These are phyloP conservation scores for Bombus sibiricus DNA, from an alignment of 1,140 invertebrate genomes.

Conservation along the genomic window DNA sequence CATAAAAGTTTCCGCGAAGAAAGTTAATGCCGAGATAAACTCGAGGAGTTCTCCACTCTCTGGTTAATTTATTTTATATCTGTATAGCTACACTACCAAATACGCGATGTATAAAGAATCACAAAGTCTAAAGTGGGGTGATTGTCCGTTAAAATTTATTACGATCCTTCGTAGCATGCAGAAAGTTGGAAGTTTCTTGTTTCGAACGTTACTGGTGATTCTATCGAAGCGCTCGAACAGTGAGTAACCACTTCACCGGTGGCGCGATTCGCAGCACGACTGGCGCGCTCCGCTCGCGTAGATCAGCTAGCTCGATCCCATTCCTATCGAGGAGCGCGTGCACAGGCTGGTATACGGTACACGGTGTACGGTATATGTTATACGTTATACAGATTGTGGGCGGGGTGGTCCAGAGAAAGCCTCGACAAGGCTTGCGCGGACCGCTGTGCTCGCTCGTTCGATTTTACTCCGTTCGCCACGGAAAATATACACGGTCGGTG, in stretches of 20 bases:
- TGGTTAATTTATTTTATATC: too few species aligned
- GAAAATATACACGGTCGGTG: slow-evolving; percentile 46
- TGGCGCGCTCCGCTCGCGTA: not conserved
- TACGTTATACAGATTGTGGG: slow-evolving; percentile 70
- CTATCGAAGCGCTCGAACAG: not conserved
- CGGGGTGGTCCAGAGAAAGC: slow-evolving; percentile 80
- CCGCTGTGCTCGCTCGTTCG: slow-evolving; percentile 41
- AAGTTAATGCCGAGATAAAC: too few species aligned
- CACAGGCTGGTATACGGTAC: slow-evolving; percentile 35
- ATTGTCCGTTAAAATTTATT: not conserved
- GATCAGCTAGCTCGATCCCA: slow-evolving; percentile 33
- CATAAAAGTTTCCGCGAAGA: too few species aligned
- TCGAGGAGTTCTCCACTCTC: too few species aligned
- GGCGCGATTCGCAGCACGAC: not conserved
- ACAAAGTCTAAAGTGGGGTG: not conserved
- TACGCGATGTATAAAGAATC: too few species aligned
- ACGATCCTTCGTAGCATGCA: not conserved
- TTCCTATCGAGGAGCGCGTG: slow-evolving; percentile 39
- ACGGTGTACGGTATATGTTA: slow-evolving; percentile 51
- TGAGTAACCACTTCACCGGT: not conserved
- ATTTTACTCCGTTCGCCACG: slow-evolving; percentile 37
- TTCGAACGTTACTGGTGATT: not conserved
- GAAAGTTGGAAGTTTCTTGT: not conserved
- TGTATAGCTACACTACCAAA: too few species aligned
- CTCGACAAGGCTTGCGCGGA: slow-evolving; percentile 50